phyloP scores from a whole-genome alignment of 2,888 invertebrate species.

The Nemurella pictetii region DNA sequence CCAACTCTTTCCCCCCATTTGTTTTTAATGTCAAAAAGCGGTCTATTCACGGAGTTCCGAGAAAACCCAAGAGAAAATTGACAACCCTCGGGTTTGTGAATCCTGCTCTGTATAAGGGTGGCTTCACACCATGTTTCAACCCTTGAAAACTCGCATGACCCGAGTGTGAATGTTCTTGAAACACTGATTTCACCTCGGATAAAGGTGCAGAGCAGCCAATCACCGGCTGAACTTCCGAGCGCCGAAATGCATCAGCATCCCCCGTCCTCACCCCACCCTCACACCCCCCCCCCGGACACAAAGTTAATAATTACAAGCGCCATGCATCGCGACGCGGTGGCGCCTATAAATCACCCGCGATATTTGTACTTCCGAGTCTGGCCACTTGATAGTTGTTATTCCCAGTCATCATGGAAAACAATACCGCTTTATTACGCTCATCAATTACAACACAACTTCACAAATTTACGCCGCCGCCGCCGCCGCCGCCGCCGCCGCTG shows the following conservation, averaged over 20 bases:
- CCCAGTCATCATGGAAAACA: not conserved
- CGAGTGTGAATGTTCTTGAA: too few species aligned
- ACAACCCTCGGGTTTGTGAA: too few species aligned
- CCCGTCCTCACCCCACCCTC: not conserved
- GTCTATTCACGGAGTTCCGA: too few species aligned
- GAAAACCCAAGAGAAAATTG: too few species aligned
- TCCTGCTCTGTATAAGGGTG: too few species aligned
- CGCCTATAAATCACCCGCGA: not conserved
- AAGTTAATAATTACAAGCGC: not conserved
- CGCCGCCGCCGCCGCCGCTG: not conserved
- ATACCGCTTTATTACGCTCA: not conserved
- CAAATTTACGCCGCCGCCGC: not conserved
- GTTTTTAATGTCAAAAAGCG: too few species aligned
- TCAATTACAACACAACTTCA: conserved; percentile 8
- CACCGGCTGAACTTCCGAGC: too few species aligned
- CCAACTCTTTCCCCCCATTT: too few species aligned
- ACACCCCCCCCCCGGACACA: not conserved
- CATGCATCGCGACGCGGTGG: not conserved
- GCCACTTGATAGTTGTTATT: not conserved
- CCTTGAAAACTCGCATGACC: too few species aligned
- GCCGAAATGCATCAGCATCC: not conserved
- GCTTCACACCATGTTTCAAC: too few species aligned
- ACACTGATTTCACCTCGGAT: too few species aligned
- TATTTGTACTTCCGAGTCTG: not conserved
- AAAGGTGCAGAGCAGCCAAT: too few species aligned